A percentile compares a stretch with the other conserved stretches of the same genome.
phyloP scores from a whole-genome alignment of 2,888 invertebrate genomes.

The Pseudanteris insignis region DNA sequence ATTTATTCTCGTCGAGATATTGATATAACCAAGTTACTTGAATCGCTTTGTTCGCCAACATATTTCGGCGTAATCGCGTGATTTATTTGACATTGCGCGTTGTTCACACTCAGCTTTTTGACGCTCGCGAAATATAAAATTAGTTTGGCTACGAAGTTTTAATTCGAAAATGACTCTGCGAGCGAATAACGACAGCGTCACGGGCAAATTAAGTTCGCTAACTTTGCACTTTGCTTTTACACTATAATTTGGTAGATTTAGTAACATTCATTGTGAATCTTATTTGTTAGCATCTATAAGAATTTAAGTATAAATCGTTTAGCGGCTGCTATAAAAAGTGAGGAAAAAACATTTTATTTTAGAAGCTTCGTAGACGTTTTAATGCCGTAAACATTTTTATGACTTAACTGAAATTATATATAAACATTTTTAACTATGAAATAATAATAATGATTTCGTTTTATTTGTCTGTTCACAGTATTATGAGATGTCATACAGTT shows the following conservation, averaged over 20 bases:
- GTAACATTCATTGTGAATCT: too few species aligned
- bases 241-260: too few species aligned
- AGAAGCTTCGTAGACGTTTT: too few species aligned
- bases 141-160: constrained; percentile 14
- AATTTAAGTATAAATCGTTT: too few species aligned
- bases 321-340: too few species aligned
- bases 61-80: constrained; percentile 15
- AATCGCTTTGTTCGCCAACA: neutral
- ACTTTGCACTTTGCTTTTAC: constrained; percentile 5
- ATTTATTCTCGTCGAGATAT: constrained; percentile 21
- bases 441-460: too few species aligned
- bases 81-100: constrained; percentile 12
- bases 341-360: too few species aligned
- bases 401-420: too few species aligned
- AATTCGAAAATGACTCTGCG: constrained; percentile 21
- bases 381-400: too few species aligned
- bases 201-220: constrained; percentile 9
- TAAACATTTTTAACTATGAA: too few species aligned
- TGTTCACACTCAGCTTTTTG: constrained; percentile 2
- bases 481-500: constrained; percentile 96
- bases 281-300: too few species aligned
- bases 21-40: neutral
- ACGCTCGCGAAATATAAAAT: constrained; percentile 17
- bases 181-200: constrained; percentile 7
- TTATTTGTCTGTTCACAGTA: constrained; percentile 73